Evolutionary conservation across 2,113 vertebrate species (phyloP).

Genomic region (Sylvietta virens): DNA sequence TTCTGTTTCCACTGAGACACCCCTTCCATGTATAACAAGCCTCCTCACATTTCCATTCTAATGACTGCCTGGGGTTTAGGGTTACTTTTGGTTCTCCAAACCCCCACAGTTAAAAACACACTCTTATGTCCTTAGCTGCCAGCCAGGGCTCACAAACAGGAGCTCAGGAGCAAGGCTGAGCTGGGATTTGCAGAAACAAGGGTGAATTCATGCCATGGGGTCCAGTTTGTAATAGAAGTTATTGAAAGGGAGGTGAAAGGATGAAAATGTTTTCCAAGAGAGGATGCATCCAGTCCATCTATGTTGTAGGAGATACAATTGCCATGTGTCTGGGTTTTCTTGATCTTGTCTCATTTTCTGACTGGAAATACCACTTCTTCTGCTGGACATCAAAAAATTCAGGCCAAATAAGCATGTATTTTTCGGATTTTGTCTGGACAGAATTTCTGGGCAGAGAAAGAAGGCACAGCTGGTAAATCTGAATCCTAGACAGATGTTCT

Average conservation of each 20-base stretch:
- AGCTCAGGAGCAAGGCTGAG: background rate
- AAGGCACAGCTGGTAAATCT: background rate
- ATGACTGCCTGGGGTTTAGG: background rate
- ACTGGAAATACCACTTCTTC: background rate
- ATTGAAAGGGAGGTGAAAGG: background rate
- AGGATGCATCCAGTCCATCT: background rate
- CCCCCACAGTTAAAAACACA: background rate
- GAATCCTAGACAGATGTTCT: background rate
- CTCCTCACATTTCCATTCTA: background rate
- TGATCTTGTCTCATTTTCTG: background rate
- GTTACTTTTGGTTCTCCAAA: background rate
- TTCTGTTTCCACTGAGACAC: background rate
- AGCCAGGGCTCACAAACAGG: background rate
- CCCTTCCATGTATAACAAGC: background rate
- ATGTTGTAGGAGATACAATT: background rate
- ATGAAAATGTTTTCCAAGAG: background rate
- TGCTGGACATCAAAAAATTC: background rate
- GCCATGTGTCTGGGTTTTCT: background rate
- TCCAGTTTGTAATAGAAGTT: background rate
- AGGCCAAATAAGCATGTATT: background rate
- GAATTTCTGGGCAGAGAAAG: background rate
- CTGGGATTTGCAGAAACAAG: background rate
- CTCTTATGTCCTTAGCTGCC: background rate
- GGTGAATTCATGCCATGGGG: background rate
- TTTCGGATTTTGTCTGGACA: background rate